phyloP scores from a whole-genome alignment of 2,113 vertebrate species.

The Propithecus coquereli region DNA sequence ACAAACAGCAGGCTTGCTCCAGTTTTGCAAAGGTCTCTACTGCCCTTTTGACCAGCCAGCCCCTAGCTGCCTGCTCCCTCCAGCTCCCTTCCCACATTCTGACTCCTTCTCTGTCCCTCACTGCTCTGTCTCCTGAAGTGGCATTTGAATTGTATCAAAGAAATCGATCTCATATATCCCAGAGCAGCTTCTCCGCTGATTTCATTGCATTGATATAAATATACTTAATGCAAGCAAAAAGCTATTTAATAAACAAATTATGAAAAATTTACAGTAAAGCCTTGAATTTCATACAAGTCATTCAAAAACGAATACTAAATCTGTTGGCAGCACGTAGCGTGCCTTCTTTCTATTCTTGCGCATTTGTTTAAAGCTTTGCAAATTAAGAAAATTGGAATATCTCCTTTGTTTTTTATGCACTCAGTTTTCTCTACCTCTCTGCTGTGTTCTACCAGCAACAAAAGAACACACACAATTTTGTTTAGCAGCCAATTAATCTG shows the following conservation, averaged over 20 bases:
- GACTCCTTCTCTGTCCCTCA: background rate
- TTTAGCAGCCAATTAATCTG: conserved; percentile 68
- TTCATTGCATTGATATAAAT: background rate
- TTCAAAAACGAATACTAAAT: conserved; percentile 7
- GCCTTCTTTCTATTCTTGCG: background rate
- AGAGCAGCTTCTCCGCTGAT: background rate
- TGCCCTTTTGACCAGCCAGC: background rate
- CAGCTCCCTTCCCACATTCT: background rate
- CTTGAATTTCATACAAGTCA: conserved; percentile 21
- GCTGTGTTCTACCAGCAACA: background rate
- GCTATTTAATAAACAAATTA: conserved; percentile 16
- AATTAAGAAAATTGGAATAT: background rate
- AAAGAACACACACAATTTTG: conserved; percentile 1
- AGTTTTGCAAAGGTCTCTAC: background rate
- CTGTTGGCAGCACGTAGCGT: background rate
- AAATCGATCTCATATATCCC: background rate
- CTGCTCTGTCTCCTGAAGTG: background rate
- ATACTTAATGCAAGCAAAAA: conserved; percentile 19
- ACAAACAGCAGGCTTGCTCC: background rate
- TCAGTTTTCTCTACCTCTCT: background rate
- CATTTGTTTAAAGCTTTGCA: background rate
- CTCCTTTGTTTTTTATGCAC: background rate
- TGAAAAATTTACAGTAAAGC: background rate
- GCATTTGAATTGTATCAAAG: background rate
- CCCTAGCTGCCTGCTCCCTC: background rate